Percentiles rank a stretch among this genome's conserved stretches.
Evolutionary conservation across 2,797 vertebrate species (phyloP).

Genomic region (Micromesistius poutassou): DNA sequence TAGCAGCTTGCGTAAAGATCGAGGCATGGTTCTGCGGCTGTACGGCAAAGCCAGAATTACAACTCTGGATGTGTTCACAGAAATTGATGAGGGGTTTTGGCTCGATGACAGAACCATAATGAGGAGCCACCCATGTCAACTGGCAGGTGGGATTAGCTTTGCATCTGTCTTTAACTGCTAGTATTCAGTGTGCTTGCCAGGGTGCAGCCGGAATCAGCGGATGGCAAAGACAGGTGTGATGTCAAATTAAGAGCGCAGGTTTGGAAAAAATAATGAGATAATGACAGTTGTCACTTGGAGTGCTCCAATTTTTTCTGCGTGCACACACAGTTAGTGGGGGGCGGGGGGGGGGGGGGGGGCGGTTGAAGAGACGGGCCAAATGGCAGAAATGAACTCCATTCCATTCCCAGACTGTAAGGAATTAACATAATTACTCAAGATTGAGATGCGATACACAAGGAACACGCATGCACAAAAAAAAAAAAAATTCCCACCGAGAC

Average conservation of each 20-base stretch:
- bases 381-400: conserved; percentile 14
- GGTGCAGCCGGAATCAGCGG: conserved; percentile 3
- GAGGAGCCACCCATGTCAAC: conserved; percentile 49
- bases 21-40: conserved; percentile 33
- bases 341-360: neutral
- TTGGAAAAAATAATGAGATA: neutral
- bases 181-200: conserved; percentile 24
- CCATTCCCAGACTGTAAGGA: conserved; percentile 7
- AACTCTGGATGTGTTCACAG: conserved; percentile 47
- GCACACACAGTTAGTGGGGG: conserved; percentile 2
- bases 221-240: neutral
- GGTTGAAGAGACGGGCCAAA: neutral
- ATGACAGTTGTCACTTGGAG: neutral
- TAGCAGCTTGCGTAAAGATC: conserved; percentile 34
- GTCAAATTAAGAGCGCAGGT: conserved; percentile 6
- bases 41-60: conserved; percentile 40
- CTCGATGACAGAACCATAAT: conserved; percentile 51
- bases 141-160: conserved; percentile 44
- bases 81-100: conserved; percentile 53
- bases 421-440: conserved; percentile 10
- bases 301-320: neutral
- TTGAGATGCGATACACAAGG: conserved; percentile 4
- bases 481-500: conserved; percentile 22
- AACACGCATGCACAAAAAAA: neutral
- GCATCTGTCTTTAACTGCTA: conserved; percentile 43